A percentile compares a stretch with the other conserved stretches of the same genome.
These are phyloP conservation scores for Mastomys coucha DNA, from an alignment of 2,113 vertebrate species.

Conservation along the genomic window DNA sequence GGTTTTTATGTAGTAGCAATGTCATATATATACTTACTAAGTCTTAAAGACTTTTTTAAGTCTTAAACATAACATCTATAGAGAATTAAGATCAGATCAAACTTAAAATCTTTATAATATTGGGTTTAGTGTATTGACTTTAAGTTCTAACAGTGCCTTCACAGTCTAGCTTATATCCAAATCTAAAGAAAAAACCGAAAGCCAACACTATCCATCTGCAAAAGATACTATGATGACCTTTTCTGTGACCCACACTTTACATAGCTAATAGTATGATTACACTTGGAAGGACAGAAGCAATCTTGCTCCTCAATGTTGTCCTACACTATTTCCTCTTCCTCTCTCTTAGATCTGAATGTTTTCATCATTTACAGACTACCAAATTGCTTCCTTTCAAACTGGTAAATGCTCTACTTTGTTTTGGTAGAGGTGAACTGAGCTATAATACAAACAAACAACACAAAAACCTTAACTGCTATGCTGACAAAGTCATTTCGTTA, in stretches of 20 bases:
- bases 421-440: neutral
- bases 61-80: conserved; percentile 25
- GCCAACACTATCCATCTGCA: neutral
- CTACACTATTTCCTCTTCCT: neutral
- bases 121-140: neutral
- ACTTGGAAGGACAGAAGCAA: neutral
- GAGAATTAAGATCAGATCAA: conserved; percentile 4
- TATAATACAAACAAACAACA: neutral
- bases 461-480: neutral
- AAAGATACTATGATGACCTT: neutral
- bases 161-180: neutral
- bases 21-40: neutral
- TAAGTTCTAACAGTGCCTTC: neutral
- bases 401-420: neutral
- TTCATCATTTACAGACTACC: neutral
- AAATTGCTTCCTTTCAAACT: neutral
- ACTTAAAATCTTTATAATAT: conserved; percentile 6
- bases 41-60: conserved; percentile 42
- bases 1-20: neutral
- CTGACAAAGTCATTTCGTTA: neutral
- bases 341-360: neutral
- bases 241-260: neutral
- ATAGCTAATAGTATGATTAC: neutral
- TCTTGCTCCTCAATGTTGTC: neutral
- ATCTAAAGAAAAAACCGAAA: neutral